Evolutionary conservation across 2,888 invertebrate genomes (phyloP).

Genomic region (Metellina segmentata): DNA sequence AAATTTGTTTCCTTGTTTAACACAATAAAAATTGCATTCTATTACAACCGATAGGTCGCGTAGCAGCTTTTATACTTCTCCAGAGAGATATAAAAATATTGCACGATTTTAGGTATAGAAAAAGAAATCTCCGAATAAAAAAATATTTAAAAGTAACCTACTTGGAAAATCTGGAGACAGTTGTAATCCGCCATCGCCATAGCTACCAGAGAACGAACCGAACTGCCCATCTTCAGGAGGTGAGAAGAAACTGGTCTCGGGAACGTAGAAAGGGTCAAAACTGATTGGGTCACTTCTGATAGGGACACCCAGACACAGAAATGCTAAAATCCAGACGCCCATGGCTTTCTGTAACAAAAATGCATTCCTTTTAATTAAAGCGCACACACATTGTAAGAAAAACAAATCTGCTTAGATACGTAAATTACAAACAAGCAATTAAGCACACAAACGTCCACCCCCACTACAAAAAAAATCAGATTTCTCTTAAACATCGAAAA

Average conservation of each 20-base stretch:
- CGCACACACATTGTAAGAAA: too few species aligned
- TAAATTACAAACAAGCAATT: neutral
- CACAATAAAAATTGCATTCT: too few species aligned
- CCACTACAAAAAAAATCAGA: neutral
- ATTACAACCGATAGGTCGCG: too few species aligned
- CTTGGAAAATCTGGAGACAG: constrained; percentile 10
- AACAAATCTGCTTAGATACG: neutral
- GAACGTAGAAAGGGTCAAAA: constrained; percentile 45
- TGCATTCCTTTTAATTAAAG: neutral
- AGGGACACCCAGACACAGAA: neutral
- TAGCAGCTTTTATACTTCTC: too few species aligned
- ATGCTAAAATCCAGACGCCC: constrained; percentile 5
- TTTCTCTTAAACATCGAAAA: too few species aligned
- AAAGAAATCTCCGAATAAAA: neutral
- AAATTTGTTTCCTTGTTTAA: too few species aligned
- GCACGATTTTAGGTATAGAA: too few species aligned
- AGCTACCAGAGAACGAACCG: constrained; percentile 32
- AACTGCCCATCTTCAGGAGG: constrained; percentile 35
- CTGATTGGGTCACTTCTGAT: constrained; percentile 24
- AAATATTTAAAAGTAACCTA: neutral
- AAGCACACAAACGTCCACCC: neutral
- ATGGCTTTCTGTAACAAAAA: neutral
- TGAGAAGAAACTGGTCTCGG: constrained; percentile 30
- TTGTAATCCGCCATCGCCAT: neutral
- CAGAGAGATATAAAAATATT: too few species aligned